phyloP scores from a whole-genome alignment of 2,888 invertebrate genomes.

The Acanthosepion esculentum region DNA sequence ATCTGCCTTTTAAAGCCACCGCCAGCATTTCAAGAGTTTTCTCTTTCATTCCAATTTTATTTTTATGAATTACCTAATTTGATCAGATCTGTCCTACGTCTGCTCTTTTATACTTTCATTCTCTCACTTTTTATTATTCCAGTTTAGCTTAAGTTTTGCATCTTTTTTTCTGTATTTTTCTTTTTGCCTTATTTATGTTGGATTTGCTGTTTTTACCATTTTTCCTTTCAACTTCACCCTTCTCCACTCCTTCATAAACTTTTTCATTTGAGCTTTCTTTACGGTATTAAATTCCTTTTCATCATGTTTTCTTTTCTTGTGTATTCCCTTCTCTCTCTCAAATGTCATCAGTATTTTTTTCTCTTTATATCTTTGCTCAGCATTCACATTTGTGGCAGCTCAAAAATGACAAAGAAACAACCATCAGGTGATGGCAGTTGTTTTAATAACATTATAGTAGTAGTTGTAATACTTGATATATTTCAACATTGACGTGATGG shows the following conservation, averaged over 20 bases:
- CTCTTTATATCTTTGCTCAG: not conserved
- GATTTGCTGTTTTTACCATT: not conserved
- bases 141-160: too few species aligned
- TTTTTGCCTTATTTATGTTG: not conserved
- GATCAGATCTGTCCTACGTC: not conserved
- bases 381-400: not conserved
- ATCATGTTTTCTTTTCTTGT: not conserved
- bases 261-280: not conserved
- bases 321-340: not conserved
- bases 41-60: not conserved
- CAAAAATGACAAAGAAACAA: not conserved
- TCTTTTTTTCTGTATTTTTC: not conserved
- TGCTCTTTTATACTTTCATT: not conserved
- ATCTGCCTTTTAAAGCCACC: not conserved
- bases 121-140: not conserved
- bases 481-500: not conserved
- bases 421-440: not conserved
- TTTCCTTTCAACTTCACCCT: not conserved
- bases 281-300: not conserved
- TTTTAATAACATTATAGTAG: not conserved
- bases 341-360: not conserved
- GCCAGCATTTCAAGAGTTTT: not conserved
- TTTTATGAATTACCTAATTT: slow-evolving; percentile 20
- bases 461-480: not conserved
- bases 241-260: not conserved